Evolutionary conservation across 2,113 vertebrate species (phyloP), one percentile per base, ranked within the genome.

Genomic region (Illadopsis cleaveri): DNA sequence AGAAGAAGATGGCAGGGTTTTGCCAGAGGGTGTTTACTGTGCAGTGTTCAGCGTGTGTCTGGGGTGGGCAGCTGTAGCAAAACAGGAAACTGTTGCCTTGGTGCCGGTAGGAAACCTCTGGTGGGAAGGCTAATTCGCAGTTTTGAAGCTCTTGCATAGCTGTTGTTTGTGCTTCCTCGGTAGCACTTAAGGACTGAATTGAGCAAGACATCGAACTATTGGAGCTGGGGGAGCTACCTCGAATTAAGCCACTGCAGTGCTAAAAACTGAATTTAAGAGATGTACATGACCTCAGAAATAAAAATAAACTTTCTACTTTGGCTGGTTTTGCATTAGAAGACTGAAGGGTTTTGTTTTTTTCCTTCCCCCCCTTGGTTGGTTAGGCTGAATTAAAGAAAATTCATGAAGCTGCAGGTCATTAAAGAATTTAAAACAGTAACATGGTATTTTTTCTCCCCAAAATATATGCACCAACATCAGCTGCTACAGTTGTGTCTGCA

Each of bases 251-350:
- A 91, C 83, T 79, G 73, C 69, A 91, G 61, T 93, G 82, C 69
- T 89, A 73, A 78, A 89, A 93, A 75, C 10, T 68, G 57, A 89
- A 94, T 87, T 95, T 40, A 75, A 92, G 81, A 91, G 40, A 78
- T 95, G 94, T 96, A 95, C 90, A 89, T 82, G 76, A 91, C 81
- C 83, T 96, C 83, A 87, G 88, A 93, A 95, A 95, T 92, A 93
- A 93, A 95, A 95, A 94, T 78, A 92, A 86, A 92, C 60, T 94
- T 93, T 95, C 47, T 92, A 70, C 93, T 93, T 89, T 73, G 73
- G 68, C 88, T 94, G 80, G 51, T 90, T 94, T 95, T 90, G 79
- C 65, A 86, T 84, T 71, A 94, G 85, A 84, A 70, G 61, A 56
- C 80, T 90, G 50, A 82, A 93, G 64, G 56, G 22, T 89, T 90